These are phyloP conservation scores for Sphinx pinastri DNA, from an alignment of 2,888 invertebrate genomes.

Conservation along the genomic window DNA sequence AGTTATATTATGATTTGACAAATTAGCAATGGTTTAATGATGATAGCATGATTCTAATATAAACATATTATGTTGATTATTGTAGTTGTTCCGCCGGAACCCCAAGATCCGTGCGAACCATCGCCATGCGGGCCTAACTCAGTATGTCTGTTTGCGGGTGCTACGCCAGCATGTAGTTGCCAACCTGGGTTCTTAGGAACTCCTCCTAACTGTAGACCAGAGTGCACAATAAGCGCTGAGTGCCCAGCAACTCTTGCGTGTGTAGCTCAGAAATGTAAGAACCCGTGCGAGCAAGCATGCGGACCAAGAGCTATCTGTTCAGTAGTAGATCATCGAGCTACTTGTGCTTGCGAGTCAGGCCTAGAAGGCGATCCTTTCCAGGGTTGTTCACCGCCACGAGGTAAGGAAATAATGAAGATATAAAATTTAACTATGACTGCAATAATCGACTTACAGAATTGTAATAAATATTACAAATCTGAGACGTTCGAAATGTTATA, in stretches of 20 bases:
- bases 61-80: constrained; percentile 28
- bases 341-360: constrained; percentile 85
- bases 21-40: neutral
- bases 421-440: neutral
- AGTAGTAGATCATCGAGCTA: constrained; percentile 86
- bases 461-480: neutral
- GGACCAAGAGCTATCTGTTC: constrained; percentile 83
- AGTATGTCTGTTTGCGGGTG: constrained; percentile 84
- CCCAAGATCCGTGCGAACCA: constrained; percentile 85
- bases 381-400: constrained; percentile 74
- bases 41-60: neutral
- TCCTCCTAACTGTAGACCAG: constrained; percentile 88
- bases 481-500: neutral
- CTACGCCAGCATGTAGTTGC: constrained; percentile 86
- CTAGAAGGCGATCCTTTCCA: constrained; percentile 87
- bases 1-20: neutral
- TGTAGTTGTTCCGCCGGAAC: constrained; percentile 54
- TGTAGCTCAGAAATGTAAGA: constrained; percentile 84
- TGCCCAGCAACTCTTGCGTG: constrained; percentile 87
- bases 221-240: constrained; percentile 87
- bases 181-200: constrained; percentile 85
- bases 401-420: constrained; percentile 51
- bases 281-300: constrained; percentile 88
- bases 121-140: constrained; percentile 88
- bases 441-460: neutral